phyloP scores from a whole-genome alignment of 2,888 invertebrate genomes.

The Lacanobia oleracea region DNA sequence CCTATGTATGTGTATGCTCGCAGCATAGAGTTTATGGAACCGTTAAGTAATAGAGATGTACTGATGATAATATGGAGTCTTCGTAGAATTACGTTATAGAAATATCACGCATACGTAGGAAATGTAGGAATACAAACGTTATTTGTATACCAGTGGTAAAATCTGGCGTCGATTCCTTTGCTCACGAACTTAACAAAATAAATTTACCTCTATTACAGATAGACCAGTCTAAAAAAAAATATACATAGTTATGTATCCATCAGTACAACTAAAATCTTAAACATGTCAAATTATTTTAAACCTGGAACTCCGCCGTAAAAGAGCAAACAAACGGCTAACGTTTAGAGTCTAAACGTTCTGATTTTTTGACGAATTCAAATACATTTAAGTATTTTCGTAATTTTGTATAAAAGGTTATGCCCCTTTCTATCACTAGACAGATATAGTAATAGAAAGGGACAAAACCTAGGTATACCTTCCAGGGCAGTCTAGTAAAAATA shows the following conservation, averaged over 20 bases:
- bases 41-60: slow-evolving; percentile 41
- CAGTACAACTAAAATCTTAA: too few relatives aligned
- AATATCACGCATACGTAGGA: not conserved
- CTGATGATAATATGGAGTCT: slow-evolving; percentile 41
- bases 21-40: slow-evolving; percentile 22
- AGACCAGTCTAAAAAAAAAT: too few relatives aligned
- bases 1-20: slow-evolving; percentile 9
- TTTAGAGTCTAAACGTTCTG: not conserved
- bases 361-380: not conserved
- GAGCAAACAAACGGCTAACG: not conserved
- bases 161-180: not conserved
- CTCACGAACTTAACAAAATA: not conserved
- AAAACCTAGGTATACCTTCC: too few relatives aligned
- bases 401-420: too few relatives aligned
- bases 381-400: too few relatives aligned
- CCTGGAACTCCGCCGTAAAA: not conserved
- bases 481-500: too few relatives aligned
- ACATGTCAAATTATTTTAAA: not conserved
- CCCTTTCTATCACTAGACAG: too few relatives aligned
- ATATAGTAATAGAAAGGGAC: too few relatives aligned
- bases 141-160: slow-evolving; percentile 8
- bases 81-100: slow-evolving; percentile 24
- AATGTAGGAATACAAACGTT: not conserved
- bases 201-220: too few relatives aligned
- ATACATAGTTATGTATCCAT: too few relatives aligned